These are phyloP conservation scores for Xenentodon cancila DNA, from an alignment of 2,797 vertebrate species.

Conservation along the genomic window DNA sequence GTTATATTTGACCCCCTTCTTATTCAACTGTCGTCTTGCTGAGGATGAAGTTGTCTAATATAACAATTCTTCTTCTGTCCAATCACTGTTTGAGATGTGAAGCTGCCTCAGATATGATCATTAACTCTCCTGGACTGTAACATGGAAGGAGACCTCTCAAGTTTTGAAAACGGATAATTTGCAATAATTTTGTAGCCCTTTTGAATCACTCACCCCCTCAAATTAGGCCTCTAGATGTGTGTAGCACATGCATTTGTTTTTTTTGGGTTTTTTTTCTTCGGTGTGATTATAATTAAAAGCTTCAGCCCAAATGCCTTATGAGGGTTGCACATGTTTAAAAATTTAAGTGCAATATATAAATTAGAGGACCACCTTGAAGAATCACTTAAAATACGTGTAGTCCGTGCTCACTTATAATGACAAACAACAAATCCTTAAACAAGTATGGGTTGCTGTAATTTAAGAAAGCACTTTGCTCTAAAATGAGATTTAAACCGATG, in stretches of 20 bases:
- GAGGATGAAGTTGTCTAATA: slow-evolving; percentile 22
- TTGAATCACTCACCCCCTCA: slow-evolving; percentile 29
- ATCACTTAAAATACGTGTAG: neutral
- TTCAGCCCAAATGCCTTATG: slow-evolving; percentile 66
- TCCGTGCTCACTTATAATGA: neutral
- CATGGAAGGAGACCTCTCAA: slow-evolving; percentile 18
- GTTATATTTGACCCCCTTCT: slow-evolving; percentile 17
- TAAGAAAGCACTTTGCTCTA: slow-evolving; percentile 21
- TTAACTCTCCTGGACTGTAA: slow-evolving; percentile 34
- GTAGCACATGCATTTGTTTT: slow-evolving; percentile 31
- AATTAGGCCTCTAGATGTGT: slow-evolving; percentile 26
- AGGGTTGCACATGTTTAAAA: slow-evolving; percentile 41
- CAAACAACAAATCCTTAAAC: slow-evolving; percentile 8
- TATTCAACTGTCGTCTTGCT: slow-evolving; percentile 21
- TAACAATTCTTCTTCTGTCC: neutral
- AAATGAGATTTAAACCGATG: slow-evolving; percentile 36
- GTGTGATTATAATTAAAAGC: slow-evolving; percentile 15
- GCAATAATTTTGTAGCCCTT: slow-evolving; percentile 36
- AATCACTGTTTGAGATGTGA: slow-evolving; percentile 23
- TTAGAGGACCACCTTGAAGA: slow-evolving; percentile 3
- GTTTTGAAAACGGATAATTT: slow-evolving; percentile 22
- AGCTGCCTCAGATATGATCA: slow-evolving; percentile 3
- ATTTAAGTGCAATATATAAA: slow-evolving; percentile 17
- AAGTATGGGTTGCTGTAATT: slow-evolving; percentile 9
- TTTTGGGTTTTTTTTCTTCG: no score